phyloP scores from a whole-genome alignment of 2,113 vertebrate genomes.

The Brienomyrus brachyistius region DNA sequence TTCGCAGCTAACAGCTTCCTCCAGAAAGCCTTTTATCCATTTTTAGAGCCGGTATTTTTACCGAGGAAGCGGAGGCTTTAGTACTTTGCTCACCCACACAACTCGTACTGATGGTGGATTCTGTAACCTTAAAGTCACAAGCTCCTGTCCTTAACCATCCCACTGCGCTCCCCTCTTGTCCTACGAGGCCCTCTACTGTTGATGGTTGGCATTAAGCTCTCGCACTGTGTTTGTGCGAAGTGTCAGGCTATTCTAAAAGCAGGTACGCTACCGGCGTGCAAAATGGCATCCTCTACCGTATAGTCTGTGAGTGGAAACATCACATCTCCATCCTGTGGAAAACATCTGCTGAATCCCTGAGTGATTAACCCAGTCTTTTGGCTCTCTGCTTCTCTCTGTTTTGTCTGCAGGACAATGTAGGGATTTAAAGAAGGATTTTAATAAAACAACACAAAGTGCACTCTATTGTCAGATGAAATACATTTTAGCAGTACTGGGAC shows the following conservation, averaged over 20 bases:
- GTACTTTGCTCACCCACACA: not conserved
- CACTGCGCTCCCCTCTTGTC: not conserved
- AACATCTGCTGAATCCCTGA: not conserved
- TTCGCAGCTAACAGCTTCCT: not conserved
- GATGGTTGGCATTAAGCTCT: not conserved
- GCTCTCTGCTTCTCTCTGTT: not conserved
- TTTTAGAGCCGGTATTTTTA: not conserved
- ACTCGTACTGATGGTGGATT: not conserved
- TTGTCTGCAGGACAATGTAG: not conserved
- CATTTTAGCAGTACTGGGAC: not conserved
- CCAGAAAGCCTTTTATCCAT: not conserved
- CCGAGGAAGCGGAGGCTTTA: not conserved
- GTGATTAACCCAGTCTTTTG: not conserved
- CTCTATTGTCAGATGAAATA: not conserved
- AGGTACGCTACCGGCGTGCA: not conserved
- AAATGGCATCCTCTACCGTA: not conserved
- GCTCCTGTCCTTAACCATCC: not conserved
- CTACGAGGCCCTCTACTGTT: not conserved
- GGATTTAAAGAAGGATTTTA: not conserved
- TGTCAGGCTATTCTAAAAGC: not conserved
- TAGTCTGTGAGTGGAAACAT: not conserved
- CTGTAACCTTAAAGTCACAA: not conserved
- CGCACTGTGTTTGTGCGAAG: not conserved
- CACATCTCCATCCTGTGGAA: not conserved
- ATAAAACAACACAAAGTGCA: not conserved